Evolutionary conservation across 2,888 invertebrate genomes (phyloP).

Genomic region (Shargacucullia verbasci): DNA sequence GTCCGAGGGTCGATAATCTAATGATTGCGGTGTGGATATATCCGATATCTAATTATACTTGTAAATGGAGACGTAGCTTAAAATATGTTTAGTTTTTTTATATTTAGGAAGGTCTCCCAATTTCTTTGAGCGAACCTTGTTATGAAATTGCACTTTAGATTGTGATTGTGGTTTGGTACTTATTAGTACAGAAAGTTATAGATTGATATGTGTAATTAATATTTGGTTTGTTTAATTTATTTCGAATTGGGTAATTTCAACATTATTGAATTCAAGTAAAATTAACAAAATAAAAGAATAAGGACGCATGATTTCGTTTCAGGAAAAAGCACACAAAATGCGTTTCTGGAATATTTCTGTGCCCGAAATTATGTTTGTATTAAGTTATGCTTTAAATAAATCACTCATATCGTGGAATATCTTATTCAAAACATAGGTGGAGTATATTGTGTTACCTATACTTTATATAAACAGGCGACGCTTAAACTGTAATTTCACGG

Average conservation of each 20-base stretch:
- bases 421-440: slow-evolving; percentile 17
- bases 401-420: slow-evolving; percentile 1
- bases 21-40: slow-evolving; percentile 55
- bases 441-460: slow-evolving; percentile 50
- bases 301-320: not conserved
- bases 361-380: not conserved
- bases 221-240: too few species aligned
- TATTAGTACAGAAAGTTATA: not conserved
- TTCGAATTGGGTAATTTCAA: too few species aligned
- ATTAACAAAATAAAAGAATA: not conserved
- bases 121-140: too few species aligned
- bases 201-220: too few species aligned
- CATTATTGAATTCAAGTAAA: not conserved
- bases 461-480: slow-evolving; percentile 77
- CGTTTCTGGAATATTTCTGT: not conserved
- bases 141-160: not conserved
- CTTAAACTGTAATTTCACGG: slow-evolving; percentile 87
- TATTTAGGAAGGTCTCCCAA: too few species aligned
- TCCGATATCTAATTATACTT: slow-evolving; percentile 57
- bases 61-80: slow-evolving; percentile 52
- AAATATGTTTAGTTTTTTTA: slow-evolving; percentile 30
- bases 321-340: not conserved
- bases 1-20: slow-evolving; percentile 66
- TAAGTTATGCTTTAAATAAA: slow-evolving; percentile 9
- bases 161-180: slow-evolving; percentile 2